Evolutionary conservation across 2,888 invertebrate genomes (phyloP).

Genomic region (Troglohyphantes excavatus): DNA sequence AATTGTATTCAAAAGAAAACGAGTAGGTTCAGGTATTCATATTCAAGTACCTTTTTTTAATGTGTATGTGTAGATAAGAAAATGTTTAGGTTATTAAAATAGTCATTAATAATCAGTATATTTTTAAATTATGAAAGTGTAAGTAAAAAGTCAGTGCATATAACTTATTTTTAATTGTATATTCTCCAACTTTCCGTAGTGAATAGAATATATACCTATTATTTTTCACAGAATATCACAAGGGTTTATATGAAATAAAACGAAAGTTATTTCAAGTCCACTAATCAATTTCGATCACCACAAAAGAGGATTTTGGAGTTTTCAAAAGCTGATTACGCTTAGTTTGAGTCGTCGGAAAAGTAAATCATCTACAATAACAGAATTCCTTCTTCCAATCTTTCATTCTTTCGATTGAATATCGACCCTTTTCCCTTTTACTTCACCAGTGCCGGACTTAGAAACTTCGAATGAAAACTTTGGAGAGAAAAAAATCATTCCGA

Average conservation of each 20-base stretch:
- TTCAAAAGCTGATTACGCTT: constrained; percentile 31
- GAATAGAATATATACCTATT: not conserved
- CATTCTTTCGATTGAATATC: constrained; percentile 46
- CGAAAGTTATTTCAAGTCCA: not conserved
- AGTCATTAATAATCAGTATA: no score
- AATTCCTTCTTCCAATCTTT: constrained; percentile 22
- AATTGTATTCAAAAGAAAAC: no score
- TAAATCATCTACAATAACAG: constrained; percentile 48
- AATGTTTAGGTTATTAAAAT: no score
- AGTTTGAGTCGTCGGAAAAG: not conserved
- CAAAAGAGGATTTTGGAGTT: not conserved
- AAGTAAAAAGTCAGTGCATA: no score
- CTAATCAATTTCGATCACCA: constrained; percentile 14
- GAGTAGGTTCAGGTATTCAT: no score
- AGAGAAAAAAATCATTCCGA: constrained; percentile 13
- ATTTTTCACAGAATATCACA: no score
- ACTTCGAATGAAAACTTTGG: constrained; percentile 4
- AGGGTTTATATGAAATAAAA: not conserved
- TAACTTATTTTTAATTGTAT: no score
- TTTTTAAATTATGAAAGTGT: no score
- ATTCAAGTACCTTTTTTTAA: no score
- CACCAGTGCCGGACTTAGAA: constrained; percentile 21
- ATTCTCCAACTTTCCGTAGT: not conserved
- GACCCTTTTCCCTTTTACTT: constrained; percentile 22
- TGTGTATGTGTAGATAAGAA: no score